A percentile compares a stretch with the other conserved stretches of the same genome.
phyloP scores from a whole-genome alignment of 2,113 vertebrate species.

The Nothocercus nigrocapillus region DNA sequence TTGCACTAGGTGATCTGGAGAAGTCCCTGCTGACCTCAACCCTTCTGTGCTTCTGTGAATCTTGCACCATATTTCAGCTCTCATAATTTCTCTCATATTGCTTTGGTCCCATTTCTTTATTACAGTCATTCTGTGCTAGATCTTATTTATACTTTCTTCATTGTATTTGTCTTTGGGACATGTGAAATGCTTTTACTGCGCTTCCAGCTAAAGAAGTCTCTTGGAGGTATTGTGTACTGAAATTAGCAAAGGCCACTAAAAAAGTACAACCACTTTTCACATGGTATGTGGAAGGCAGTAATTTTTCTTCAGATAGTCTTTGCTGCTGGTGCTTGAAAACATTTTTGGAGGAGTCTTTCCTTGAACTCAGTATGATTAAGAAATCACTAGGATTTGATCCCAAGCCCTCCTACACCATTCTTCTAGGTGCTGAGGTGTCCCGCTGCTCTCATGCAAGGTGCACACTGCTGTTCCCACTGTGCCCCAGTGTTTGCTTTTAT shows the following conservation, averaged over 20 bases:
- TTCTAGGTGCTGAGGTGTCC: rapidly evolving
- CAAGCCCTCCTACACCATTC: neutral
- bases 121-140: neutral
- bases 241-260: neutral
- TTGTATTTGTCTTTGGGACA: neutral
- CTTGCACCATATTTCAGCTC: neutral
- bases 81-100: neutral
- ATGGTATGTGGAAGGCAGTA: neutral
- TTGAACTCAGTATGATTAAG: neutral
- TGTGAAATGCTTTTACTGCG: neutral
- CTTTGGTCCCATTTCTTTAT: neutral
- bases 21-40: no score
- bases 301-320: neutral
- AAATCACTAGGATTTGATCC: neutral
- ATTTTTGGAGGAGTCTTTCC: neutral
- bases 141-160: neutral
- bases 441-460: neutral
- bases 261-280: neutral
- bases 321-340: neutral
- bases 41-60: no score
- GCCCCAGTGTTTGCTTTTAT: neutral
- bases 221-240: rapidly evolving
- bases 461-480: neutral
- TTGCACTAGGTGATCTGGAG: no score
- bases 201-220: neutral